These are phyloP conservation scores for Mystacides longicornis DNA, from an alignment of 2,888 invertebrate genomes.

Conservation along the genomic window DNA sequence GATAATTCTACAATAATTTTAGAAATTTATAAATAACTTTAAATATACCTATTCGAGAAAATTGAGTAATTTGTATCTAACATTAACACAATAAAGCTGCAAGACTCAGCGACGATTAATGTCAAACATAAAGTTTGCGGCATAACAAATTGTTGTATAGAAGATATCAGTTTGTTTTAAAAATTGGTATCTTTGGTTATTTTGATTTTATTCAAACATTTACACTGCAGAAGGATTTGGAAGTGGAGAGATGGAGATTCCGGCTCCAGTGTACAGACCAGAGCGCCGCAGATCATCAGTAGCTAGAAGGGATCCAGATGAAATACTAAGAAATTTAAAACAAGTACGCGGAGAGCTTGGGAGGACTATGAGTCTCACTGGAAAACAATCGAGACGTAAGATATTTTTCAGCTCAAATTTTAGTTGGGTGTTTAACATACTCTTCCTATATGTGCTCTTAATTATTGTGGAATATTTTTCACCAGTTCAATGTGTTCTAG, in stretches of 20 bases:
- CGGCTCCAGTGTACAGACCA: conserved; percentile 50
- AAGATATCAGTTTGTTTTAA: too few species aligned
- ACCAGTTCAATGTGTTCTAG: too few species aligned
- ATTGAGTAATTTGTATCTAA: too few species aligned
- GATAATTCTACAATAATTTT: too few species aligned
- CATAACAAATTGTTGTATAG: too few species aligned
- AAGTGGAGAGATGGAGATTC: conserved; percentile 41
- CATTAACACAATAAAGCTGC: too few species aligned
- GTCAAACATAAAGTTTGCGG: too few species aligned
- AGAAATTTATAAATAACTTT: too few species aligned
- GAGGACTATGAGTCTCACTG: conserved; percentile 73
- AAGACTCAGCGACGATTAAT: too few species aligned
- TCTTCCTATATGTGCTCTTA: too few species aligned
- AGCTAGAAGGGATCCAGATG: conserved; percentile 73
- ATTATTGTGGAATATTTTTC: too few species aligned
- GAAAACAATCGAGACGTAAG: conserved; percentile 49
- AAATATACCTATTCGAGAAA: too few species aligned
- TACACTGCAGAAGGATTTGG: conserved; percentile 26
- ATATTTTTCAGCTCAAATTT: not conserved
- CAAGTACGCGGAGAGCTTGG: conserved; percentile 77
- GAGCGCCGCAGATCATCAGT: conserved; percentile 76
- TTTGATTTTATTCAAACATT: not conserved
- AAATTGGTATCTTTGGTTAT: not conserved
- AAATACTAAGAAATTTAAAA: conserved; percentile 72
- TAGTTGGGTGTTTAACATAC: not conserved